Evolutionary conservation across 2,113 vertebrate species (phyloP).

Genomic region (Aspiorhynchus laticeps): DNA sequence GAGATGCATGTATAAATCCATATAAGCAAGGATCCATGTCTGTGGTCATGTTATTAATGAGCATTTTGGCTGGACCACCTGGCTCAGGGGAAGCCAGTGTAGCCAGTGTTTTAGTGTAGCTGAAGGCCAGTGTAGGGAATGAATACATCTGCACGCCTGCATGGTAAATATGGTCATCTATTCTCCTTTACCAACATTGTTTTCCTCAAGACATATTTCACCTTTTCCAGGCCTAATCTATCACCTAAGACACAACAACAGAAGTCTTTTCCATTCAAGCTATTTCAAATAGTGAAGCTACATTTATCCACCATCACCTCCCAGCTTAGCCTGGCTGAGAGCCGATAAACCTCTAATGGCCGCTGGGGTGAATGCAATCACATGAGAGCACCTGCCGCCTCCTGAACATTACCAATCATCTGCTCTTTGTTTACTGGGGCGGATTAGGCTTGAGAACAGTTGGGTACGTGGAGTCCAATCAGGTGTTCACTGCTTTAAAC

Average conservation of each 20-base stretch:
- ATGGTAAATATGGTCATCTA: background rate
- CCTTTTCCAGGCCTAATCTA: constrained; percentile 33
- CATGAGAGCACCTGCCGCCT: constrained; percentile 57
- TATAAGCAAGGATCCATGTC: background rate
- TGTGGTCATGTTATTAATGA: constrained; percentile 16
- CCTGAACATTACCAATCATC: constrained; percentile 60
- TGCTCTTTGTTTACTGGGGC: constrained; percentile 59
- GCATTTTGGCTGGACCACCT: background rate
- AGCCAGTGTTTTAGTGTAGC: background rate
- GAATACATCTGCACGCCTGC: background rate
- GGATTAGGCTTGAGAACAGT: constrained; percentile 51
- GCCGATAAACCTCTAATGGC: constrained; percentile 69
- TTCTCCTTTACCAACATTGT: constrained; percentile 34
- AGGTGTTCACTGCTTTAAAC: constrained; percentile 38
- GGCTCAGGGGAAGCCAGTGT: background rate
- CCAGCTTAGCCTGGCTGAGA: constrained; percentile 61
- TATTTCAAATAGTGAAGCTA: constrained; percentile 48
- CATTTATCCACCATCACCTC: constrained; percentile 54
- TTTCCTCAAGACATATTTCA: constrained; percentile 16
- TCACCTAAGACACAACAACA: constrained; percentile 13
- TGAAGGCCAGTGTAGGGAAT: background rate
- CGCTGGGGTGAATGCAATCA: constrained; percentile 52
- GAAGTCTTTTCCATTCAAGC: background rate
- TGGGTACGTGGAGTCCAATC: constrained; percentile 48
- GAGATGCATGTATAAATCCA: background rate